Evolutionary conservation across 2,888 invertebrate genomes (phyloP).

Genomic region (Morpho deidamia): DNA sequence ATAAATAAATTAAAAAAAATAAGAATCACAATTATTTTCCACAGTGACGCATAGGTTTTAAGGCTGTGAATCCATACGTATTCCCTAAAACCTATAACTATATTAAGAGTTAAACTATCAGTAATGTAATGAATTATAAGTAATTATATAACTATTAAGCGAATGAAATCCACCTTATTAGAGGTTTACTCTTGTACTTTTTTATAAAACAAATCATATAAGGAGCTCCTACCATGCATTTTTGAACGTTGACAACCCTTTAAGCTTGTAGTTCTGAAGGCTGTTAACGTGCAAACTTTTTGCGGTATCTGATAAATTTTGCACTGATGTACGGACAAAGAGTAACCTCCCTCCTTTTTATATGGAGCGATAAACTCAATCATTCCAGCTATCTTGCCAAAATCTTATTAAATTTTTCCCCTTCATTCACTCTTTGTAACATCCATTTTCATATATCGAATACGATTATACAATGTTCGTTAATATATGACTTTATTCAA

Average conservation of each 20-base stretch:
- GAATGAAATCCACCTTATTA: too few species aligned
- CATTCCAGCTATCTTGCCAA: constrained; percentile 19
- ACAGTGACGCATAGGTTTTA: too few species aligned
- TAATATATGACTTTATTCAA: constrained; percentile 5
- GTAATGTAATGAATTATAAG: too few species aligned
- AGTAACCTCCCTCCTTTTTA: constrained; percentile 41
- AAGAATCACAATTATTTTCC: too few species aligned
- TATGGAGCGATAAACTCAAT: constrained; percentile 30
- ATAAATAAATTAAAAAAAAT: too few species aligned
- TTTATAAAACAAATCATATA: too few species aligned
- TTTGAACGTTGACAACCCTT: constrained; percentile 18
- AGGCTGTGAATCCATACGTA: too few species aligned
- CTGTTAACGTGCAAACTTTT: constrained; percentile 41
- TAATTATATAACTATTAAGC: too few species aligned
- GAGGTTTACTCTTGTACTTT: too few species aligned
- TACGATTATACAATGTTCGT: constrained; percentile 2
- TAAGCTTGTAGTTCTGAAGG: constrained; percentile 26
- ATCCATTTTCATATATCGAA: constrained; percentile 15
- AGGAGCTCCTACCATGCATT: too few species aligned
- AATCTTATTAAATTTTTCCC: constrained; percentile 23
- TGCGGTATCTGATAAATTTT: constrained; percentile 53
- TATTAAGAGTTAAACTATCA: too few species aligned
- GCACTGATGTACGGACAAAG: constrained; percentile 49
- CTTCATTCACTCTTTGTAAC: constrained; percentile 18
- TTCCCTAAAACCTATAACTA: too few species aligned